phyloP scores from a whole-genome alignment of 2,797 vertebrate species.

The Meriones psammophilus region DNA sequence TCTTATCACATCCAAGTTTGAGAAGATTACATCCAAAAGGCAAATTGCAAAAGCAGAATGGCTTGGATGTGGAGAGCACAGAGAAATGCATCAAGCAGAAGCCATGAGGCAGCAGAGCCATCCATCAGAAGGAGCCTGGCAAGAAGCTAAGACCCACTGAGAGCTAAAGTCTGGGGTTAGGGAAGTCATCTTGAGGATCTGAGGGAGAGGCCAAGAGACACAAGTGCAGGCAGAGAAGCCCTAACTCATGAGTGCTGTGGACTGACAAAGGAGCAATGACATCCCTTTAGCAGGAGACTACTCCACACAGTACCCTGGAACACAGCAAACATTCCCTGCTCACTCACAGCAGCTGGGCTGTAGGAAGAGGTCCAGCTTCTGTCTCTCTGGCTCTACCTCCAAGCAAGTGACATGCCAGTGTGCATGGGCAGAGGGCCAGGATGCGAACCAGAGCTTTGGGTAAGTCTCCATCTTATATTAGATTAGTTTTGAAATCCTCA shows the following conservation, averaged over 20 bases:
- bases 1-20: background rate
- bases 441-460: background rate
- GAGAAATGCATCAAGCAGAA: conserved; percentile 4
- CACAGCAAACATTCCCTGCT: conserved; percentile 27
- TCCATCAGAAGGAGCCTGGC: background rate
- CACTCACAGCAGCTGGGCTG: background rate
- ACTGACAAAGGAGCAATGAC: background rate
- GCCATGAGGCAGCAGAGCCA: background rate
- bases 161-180: background rate
- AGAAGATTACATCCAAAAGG: background rate
- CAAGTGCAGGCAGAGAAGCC: background rate
- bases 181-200: background rate
- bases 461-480: background rate
- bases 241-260: background rate
- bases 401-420: background rate
- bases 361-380: conserved; percentile 9
- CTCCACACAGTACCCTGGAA: background rate
- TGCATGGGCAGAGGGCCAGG: background rate
- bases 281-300: background rate
- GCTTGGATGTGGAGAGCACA: background rate
- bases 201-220: conserved; percentile 1
- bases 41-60: background rate
- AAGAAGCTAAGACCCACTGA: background rate
- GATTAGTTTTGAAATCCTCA: conserved; percentile 30
- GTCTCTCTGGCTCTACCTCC: conserved; percentile 12